phyloP scores from a whole-genome alignment of 2,797 vertebrate species.

The Pachyuromys duprasi region DNA sequence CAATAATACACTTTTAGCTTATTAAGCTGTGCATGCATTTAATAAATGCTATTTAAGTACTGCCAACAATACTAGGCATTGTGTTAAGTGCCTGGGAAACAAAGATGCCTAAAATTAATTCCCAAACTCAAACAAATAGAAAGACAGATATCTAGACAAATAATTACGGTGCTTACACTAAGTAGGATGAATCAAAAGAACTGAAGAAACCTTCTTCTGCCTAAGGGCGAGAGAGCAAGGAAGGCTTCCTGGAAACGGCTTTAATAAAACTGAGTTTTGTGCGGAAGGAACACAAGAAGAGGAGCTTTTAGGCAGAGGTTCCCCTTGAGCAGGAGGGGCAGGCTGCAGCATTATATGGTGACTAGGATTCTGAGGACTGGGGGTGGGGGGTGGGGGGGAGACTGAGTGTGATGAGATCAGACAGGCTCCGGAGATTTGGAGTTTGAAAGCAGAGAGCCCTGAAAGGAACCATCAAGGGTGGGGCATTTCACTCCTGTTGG shows the following conservation, averaged over 20 bases:
- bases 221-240: neutral
- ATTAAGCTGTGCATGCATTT: conserved; percentile 24
- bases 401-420: neutral
- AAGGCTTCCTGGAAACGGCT: conserved; percentile 23
- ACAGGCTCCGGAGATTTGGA: neutral
- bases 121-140: conserved; percentile 6
- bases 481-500: neutral
- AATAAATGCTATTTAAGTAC: conserved; percentile 9
- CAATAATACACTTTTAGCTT: neutral
- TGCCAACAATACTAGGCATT: neutral
- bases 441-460: conserved; percentile 1
- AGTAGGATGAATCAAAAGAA: neutral
- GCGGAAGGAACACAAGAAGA: neutral
- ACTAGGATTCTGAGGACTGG: neutral
- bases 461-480: neutral
- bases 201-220: neutral
- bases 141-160: conserved; percentile 1
- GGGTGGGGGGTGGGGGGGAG: neutral
- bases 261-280: neutral
- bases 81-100: conserved; percentile 20
- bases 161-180: neutral
- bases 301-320: neutral
- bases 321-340: neutral
- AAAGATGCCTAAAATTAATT: conserved; percentile 40
- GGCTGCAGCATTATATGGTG: neutral